phyloP scores from a whole-genome alignment of 2,888 invertebrate species.

The Phengaris alcon region DNA sequence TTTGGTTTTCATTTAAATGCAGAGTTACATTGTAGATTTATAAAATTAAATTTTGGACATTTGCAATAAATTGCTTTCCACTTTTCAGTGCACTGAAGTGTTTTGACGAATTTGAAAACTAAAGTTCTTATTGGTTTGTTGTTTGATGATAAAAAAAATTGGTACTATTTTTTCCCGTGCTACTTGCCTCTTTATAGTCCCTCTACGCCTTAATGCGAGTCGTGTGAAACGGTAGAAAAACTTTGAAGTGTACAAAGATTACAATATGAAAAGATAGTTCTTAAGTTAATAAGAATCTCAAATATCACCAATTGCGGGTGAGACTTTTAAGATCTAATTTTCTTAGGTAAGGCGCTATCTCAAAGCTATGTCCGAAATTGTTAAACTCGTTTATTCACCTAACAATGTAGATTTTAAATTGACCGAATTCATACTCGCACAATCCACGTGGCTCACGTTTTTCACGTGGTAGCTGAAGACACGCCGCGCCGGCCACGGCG shows the following conservation, averaged over 20 bases:
- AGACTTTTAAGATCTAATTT: background rate
- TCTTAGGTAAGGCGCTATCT: background rate
- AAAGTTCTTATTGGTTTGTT: too few relatives aligned
- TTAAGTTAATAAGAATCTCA: background rate
- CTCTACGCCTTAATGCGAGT: background rate
- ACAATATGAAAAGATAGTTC: background rate
- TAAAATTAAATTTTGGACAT: too few relatives aligned
- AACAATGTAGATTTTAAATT: constrained; percentile 25
- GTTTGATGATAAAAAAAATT: too few relatives aligned
- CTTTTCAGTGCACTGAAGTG: too few relatives aligned
- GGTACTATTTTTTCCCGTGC: too few relatives aligned
- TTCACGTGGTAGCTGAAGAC: constrained; percentile 26
- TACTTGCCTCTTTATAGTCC: too few relatives aligned
- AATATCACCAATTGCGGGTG: background rate
- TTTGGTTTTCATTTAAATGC: background rate
- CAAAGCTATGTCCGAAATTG: background rate
- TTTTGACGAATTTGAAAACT: too few relatives aligned
- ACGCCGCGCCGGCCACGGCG: constrained; percentile 16
- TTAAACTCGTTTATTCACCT: background rate
- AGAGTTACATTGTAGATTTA: background rate
- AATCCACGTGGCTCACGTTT: constrained; percentile 24
- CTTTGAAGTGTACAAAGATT: too few relatives aligned
- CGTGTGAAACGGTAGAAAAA: background rate
- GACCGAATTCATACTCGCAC: constrained; percentile 22
- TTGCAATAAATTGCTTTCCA: too few relatives aligned